Percentiles rank a stretch among this genome's conserved stretches.
These are phyloP conservation scores for Aspidiotus rigidus DNA, from an alignment of 2,888 invertebrate species.

Conservation along the genomic window DNA sequence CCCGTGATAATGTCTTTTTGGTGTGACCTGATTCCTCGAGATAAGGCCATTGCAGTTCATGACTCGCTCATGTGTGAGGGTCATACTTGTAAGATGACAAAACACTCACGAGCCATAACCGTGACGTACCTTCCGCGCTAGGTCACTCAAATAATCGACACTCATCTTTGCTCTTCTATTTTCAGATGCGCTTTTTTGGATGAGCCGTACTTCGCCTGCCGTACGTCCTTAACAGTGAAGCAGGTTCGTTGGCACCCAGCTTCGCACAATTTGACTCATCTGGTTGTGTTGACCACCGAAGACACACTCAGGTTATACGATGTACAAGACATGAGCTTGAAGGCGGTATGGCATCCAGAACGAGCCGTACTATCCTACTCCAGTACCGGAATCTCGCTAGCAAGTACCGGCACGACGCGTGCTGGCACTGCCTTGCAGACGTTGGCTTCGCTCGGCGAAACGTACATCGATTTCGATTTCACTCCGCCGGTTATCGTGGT, in stretches of 20 bases:
- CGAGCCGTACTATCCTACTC: conserved; percentile 18
- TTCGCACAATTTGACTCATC: conserved; percentile 62
- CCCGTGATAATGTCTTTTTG: no score
- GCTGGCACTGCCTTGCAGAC: conserved; percentile 36
- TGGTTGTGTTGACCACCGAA: conserved; percentile 72
- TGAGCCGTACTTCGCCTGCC: conserved; percentile 60
- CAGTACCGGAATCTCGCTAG: conserved; percentile 31
- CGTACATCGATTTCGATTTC: conserved; percentile 79
- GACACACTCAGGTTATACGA: conserved; percentile 70
- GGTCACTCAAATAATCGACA: no score
- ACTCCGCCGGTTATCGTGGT: conserved; percentile 44
- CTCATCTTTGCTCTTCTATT: conserved; percentile 36
- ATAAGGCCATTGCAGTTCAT: no score
- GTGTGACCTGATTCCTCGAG: no score
- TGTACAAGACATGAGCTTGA: conserved; percentile 39
- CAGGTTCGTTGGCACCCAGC: conserved; percentile 81
- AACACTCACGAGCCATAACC: no score
- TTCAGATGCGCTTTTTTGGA: conserved; percentile 64
- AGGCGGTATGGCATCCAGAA: conserved; percentile 32
- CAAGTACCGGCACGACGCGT: conserved; percentile 37
- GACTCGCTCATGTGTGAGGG: no score
- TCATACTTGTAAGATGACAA: no score
- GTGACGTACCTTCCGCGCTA: no score
- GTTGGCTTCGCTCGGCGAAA: conserved; percentile 64
- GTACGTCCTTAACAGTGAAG: conserved; percentile 58